Conservation (phyloP, 92 coral and sea anemone species). For the Porites divaricata region DNA sequence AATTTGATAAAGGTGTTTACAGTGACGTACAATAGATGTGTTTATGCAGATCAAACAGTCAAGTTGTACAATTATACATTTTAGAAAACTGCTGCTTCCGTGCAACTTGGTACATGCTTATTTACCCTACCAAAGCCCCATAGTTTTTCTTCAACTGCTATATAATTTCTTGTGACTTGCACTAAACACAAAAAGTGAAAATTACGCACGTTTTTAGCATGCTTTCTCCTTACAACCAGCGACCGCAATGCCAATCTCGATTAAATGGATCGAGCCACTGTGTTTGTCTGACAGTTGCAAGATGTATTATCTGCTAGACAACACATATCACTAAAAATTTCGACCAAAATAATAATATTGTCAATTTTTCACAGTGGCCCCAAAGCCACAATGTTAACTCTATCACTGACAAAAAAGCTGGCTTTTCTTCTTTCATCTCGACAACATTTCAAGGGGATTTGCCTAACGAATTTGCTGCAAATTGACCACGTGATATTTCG, state of each 20-base stretch:
- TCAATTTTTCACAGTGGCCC: too few species aligned
- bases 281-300: too few species aligned
- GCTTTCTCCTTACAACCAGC: slow-evolving; percentile 1
- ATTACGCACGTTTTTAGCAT: too few species aligned
- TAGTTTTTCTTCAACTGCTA: too few species aligned
- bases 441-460: neutral
- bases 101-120: too few species aligned
- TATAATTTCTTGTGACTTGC: neutral
- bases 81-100: too few species aligned
- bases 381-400: slow-evolving; percentile 1
- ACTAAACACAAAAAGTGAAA: neutral
- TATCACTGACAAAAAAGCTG: slow-evolving; percentile 10
- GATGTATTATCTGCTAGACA: too few species aligned
- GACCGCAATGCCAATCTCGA: neutral
- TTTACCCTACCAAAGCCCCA: too few species aligned
- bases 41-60: slow-evolving; percentile 2
- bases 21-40: slow-evolving; percentile 3
- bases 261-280: too few species aligned
- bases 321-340: too few species aligned
- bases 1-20: slow-evolving; percentile 6
- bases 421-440: neutral
- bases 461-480: neutral
- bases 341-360: too few species aligned
- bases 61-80: neutral
- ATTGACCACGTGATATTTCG: neutral